These are phyloP conservation scores for Otis tarda DNA, from an alignment of 2,113 vertebrate genomes.

Conservation along the genomic window DNA sequence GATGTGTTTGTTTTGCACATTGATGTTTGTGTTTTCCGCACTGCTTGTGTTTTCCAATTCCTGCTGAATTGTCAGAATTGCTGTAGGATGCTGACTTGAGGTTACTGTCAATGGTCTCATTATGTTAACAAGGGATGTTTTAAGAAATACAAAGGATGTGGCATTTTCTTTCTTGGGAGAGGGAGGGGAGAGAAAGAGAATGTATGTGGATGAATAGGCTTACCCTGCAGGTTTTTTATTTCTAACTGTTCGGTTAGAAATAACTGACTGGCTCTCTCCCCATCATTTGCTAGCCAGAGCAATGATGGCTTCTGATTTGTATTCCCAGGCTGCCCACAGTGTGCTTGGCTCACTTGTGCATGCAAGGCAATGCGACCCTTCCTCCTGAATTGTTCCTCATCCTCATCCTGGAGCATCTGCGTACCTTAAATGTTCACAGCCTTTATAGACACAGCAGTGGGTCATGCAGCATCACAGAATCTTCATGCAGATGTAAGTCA, in stretches of 20 bases:
- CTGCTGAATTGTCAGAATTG: conserved; percentile 56
- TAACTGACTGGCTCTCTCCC: background rate
- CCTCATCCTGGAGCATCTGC: background rate
- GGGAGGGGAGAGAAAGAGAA: background rate
- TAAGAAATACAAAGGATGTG: conserved; percentile 45
- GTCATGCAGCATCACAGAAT: background rate
- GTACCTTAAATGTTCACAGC: background rate
- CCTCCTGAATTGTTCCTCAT: background rate
- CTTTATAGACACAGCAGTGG: background rate
- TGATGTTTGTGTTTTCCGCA: conserved; percentile 42
- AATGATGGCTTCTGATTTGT: background rate
- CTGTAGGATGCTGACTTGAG: conserved; percentile 32
- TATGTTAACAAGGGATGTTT: conserved; percentile 51
- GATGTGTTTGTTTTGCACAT: conserved; percentile 27
- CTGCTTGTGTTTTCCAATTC: conserved; percentile 45
- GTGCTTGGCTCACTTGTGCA: background rate
- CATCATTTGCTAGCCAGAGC: background rate
- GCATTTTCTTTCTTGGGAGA: background rate
- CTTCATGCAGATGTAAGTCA: background rate
- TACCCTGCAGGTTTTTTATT: background rate
- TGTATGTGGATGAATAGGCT: background rate
- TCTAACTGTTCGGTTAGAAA: background rate
- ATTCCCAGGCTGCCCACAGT: background rate
- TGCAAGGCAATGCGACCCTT: background rate
- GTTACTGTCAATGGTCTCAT: conserved; percentile 46